Conservation (phyloP, 2,888 invertebrate genomes). For the Drosophila niveifrons region DNA sequence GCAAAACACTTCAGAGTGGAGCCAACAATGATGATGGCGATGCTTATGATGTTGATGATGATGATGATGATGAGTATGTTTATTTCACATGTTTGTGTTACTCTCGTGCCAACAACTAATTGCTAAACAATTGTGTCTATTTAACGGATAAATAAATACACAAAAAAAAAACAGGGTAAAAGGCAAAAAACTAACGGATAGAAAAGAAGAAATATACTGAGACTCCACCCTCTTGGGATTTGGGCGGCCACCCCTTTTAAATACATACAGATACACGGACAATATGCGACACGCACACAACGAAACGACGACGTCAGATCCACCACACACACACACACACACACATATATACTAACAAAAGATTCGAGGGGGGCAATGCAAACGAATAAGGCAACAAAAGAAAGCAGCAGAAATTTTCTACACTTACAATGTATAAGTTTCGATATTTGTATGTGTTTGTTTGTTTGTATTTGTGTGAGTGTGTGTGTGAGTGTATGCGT, state of each 20-base stretch:
- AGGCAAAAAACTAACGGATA: not conserved
- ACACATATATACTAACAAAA: constrained; percentile 29
- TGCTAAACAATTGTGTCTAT: constrained; percentile 48
- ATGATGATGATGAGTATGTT: constrained; percentile 18
- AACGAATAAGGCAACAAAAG: constrained; percentile 62
- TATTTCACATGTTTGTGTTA: constrained; percentile 25
- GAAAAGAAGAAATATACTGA: constrained; percentile 22
- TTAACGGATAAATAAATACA: constrained; percentile 27
- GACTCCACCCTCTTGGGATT: constrained; percentile 65
- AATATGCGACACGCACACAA: constrained; percentile 36
- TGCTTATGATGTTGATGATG: constrained; percentile 12
- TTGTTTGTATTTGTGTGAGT: constrained; percentile 27
- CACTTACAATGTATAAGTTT: constrained; percentile 60
- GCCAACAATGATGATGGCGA: constrained; percentile 7
- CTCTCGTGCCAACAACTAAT: constrained; percentile 27
- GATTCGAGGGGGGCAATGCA: constrained; percentile 36
- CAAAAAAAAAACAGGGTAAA: not conserved
- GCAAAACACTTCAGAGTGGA: constrained; percentile 14
- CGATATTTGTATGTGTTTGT: constrained; percentile 14
- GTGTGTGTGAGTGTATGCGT: constrained; percentile 29
- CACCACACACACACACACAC: too few species aligned
- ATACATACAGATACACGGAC: constrained; percentile 41
- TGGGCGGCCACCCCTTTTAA: constrained; percentile 52
- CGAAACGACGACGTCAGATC: not conserved
- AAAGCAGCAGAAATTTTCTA: constrained; percentile 70